These are phyloP conservation scores for Campoplex capitator DNA, from an alignment of 2,888 invertebrate species.

Conservation along the genomic window DNA sequence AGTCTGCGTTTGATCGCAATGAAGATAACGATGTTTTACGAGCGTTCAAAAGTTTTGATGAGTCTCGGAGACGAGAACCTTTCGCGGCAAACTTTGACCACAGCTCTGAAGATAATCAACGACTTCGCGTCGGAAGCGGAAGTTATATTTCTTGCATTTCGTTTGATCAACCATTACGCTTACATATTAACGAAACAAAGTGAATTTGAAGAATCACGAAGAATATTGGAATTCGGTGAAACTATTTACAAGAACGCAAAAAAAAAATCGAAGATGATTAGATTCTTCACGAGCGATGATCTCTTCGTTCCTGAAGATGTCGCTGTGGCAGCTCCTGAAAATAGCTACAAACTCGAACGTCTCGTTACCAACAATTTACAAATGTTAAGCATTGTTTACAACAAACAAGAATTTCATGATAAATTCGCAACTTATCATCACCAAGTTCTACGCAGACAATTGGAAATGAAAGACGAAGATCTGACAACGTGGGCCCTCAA, in stretches of 20 bases:
- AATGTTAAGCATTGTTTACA: conserved; percentile 88
- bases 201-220: conserved; percentile 84
- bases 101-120: conserved; percentile 59
- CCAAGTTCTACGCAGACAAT: conserved; percentile 86
- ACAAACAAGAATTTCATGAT: conserved; percentile 86
- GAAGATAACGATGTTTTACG: conserved; percentile 70
- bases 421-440: conserved; percentile 87
- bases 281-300: conserved; percentile 86
- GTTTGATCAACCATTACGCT: conserved; percentile 87
- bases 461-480: conserved; percentile 87
- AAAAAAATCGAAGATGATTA: conserved; percentile 80
- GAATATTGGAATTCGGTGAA: conserved; percentile 86
- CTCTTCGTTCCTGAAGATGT: conserved; percentile 83
- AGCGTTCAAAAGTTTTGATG: conserved; percentile 68
- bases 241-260: conserved; percentile 84
- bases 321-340: conserved; percentile 82
- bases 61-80: conserved; percentile 60
- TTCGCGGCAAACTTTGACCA: conserved; percentile 62
- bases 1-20: conserved; percentile 66
- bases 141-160: conserved; percentile 85
- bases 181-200: conserved; percentile 87
- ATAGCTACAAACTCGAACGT: conserved; percentile 86
- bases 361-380: conserved; percentile 88
- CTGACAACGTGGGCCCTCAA: conserved; percentile 87
- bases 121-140: conserved; percentile 62